These are phyloP conservation scores for Gobio occitaniae DNA, from an alignment of 2,797 vertebrate species.

Conservation along the genomic window DNA sequence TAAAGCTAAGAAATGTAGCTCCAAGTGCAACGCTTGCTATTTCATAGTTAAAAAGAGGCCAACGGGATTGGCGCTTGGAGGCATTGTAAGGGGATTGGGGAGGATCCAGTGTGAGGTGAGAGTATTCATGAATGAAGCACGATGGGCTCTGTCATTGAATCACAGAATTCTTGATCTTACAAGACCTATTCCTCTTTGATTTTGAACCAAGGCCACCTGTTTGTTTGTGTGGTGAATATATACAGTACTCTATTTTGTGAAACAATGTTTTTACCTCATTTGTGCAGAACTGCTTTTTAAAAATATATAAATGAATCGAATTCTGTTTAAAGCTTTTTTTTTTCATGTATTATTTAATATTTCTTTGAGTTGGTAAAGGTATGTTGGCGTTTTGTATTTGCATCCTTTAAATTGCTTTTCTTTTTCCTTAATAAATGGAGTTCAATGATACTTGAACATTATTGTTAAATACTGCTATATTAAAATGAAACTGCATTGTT, in stretches of 20 bases:
- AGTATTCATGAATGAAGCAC: constrained; percentile 37
- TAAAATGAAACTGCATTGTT: constrained; percentile 20
- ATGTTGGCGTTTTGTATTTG: constrained; percentile 80
- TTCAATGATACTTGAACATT: constrained; percentile 33
- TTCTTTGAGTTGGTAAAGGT: constrained; percentile 74
- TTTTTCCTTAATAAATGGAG: constrained; percentile 77
- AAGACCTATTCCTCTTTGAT: constrained; percentile 63
- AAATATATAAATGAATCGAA: constrained; percentile 62
- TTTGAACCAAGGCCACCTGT: constrained; percentile 73
- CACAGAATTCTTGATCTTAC: constrained; percentile 52
- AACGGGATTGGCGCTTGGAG: constrained; percentile 39
- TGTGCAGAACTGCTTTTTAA: constrained; percentile 75
- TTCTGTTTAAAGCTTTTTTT: constrained; percentile 61
- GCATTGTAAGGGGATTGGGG: constrained; percentile 49
- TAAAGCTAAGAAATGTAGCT: constrained; percentile 41
- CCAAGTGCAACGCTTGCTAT: constrained; percentile 39
- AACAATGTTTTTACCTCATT: constrained; percentile 81
- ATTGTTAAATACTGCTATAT: constrained; percentile 11
- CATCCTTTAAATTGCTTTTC: constrained; percentile 66
- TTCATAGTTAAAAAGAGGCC: constrained; percentile 51
- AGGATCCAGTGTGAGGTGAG: constrained; percentile 38
- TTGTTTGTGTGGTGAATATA: constrained; percentile 77
- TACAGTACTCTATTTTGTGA: constrained; percentile 71
- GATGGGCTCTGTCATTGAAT: constrained; percentile 40
- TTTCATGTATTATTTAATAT: constrained; percentile 71